Conservation (phyloP, 2,113 vertebrate species). For the Pterocles burchelli region DNA sequence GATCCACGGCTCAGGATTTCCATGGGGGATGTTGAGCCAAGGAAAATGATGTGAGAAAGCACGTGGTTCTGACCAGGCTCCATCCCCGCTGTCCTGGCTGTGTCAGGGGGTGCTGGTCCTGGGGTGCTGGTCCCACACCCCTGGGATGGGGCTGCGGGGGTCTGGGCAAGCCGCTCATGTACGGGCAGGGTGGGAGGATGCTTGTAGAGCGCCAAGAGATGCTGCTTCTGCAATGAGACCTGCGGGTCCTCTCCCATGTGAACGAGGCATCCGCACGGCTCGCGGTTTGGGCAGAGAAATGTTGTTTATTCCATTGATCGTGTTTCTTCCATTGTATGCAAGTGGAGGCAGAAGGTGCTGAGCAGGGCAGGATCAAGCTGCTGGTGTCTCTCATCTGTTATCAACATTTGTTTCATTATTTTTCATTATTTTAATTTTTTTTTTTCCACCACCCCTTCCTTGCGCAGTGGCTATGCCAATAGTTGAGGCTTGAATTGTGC, state of each 20-base stretch:
- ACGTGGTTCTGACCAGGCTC: background rate
- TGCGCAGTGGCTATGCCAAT: background rate
- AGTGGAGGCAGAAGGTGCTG: background rate
- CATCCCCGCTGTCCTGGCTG: rapidly evolving
- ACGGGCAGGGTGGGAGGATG: background rate
- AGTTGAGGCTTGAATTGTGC: background rate
- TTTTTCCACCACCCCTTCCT: no score
- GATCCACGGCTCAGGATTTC: background rate
- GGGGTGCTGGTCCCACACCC: background rate
- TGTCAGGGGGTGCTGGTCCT: background rate
- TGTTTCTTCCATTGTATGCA: background rate
- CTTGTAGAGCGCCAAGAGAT: background rate
- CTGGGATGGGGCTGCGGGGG: rapidly evolving
- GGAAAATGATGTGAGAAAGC: background rate
- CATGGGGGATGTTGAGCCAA: background rate
- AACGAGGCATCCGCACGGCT: rapidly evolving
- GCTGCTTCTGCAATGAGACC: background rate
- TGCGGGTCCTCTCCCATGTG: rapidly evolving
- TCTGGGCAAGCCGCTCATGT: background rate
- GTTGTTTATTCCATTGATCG: background rate
- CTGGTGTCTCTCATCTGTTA: background rate
- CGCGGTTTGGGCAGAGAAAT: background rate
- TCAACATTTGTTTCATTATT: background rate
- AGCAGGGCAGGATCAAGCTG: background rate
- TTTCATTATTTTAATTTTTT: background rate